Evolutionary conservation across 1,140 invertebrate genomes (phyloP).

Genomic region (Drosophila elegans): DNA sequence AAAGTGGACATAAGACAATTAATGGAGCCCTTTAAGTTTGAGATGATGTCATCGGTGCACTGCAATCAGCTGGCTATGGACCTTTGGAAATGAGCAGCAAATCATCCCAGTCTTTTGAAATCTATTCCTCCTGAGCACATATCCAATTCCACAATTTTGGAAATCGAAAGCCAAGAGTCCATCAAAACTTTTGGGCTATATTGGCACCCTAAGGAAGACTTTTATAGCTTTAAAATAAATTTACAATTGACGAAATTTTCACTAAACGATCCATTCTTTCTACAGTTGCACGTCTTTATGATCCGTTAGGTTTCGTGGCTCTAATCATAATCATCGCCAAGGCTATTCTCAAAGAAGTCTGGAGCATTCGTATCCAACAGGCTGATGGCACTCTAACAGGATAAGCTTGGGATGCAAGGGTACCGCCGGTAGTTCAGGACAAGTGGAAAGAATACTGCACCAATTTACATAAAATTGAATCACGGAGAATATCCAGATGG

Average conservation of each 20-base stretch:
- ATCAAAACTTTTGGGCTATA: background rate
- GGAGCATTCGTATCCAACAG: background rate
- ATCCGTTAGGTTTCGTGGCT: no score
- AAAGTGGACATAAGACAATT: background rate
- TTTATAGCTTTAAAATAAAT: background rate
- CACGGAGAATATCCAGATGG: no score
- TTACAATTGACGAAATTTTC: background rate
- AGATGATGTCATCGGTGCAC: background rate
- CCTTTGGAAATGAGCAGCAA: no score
- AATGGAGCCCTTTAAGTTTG: no score
- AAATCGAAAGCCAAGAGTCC: background rate
- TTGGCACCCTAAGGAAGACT: background rate
- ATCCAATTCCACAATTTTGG: background rate
- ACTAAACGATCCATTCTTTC: background rate
- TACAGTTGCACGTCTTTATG: background rate
- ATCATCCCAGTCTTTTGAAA: no score
- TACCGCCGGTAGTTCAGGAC: background rate
- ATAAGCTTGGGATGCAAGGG: background rate
- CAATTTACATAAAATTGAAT: no score
- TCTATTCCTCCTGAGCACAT: background rate
- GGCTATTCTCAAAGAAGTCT: background rate
- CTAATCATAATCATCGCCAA: no score
- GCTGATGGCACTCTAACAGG: background rate
- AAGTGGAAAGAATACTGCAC: background rate
- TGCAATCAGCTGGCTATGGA: background rate